Base-by-base conservation (phyloP, 2,888 invertebrate species). In the Malthinus seriepunctatus region DNA sequence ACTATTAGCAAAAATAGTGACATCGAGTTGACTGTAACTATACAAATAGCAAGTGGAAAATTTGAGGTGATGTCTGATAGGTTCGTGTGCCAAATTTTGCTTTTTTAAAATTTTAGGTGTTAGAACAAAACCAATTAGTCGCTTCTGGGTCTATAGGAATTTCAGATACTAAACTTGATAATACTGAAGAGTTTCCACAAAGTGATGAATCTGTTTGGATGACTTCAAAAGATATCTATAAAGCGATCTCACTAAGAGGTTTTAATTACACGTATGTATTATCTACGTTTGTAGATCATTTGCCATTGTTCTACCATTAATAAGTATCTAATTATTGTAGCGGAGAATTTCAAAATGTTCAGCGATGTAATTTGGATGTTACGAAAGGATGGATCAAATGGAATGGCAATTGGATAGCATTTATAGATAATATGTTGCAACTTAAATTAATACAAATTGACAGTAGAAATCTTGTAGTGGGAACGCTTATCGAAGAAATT, bases 401-500 rank as follows among this genome's bases (percentile, higher is more conserved):
- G 93, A 82, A 85, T 49, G 88, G 88, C 69, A 92, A 93, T 78
- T 95, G 93, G 93, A 88, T 93, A 8, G 84, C 92, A 0, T 94
- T 92, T 78, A 86, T 95, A 82, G 95, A 95, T 77, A 90, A 90
- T 50, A 87, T 95, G 86, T 81, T 95, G 10, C 95, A 95, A 78
- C 83, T 90, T 67, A 84, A 86, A 68, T 87, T 93, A 51, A 71
- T 92, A 9, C 84, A 86, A 8, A 80, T 84, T 34, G 86, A 88
- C 65, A 85, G 86, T 0, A 80, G 89, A 3, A 83, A 85, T 1
- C 82, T 93, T 1, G 83, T 86, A 70, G 83, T 93, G 0, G 93
- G 93, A 0, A 91, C 60, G 3, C 48, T 58, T 2, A 60, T 67
- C 11, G 52, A 63, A 2, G 44, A 47, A 8, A 6, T 67, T 1